phyloP scores from a whole-genome alignment of 2,113 vertebrate genomes.

The Strigops habroptila region DNA sequence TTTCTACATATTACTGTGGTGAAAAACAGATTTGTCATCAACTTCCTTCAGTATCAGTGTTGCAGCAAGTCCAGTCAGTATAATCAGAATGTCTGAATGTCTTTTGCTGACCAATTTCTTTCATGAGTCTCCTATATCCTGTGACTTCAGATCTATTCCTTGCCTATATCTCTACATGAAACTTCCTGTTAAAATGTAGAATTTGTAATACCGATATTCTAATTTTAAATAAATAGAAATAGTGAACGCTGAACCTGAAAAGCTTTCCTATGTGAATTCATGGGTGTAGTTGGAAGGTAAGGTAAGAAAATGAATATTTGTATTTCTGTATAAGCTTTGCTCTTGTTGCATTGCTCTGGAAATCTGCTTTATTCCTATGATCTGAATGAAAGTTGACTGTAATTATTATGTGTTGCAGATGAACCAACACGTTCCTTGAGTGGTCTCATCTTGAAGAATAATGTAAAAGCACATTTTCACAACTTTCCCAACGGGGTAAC shows the following conservation, averaged over 20 bases:
- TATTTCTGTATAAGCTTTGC: not conserved
- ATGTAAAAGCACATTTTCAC: constrained; percentile 97
- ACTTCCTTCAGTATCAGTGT: not conserved
- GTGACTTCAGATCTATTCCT: not conserved
- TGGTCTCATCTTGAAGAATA: constrained; percentile 96
- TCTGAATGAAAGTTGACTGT: not conserved
- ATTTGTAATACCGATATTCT: not conserved
- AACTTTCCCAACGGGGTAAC: constrained; percentile 94
- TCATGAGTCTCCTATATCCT: not conserved
- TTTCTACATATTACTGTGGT: not conserved
- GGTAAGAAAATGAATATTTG: not conserved
- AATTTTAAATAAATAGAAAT: not conserved
- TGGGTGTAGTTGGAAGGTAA: not conserved
- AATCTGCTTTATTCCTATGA: not conserved
- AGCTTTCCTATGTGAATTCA: not conserved
- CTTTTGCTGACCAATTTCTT: not conserved
- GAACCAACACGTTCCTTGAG: constrained; percentile 96
- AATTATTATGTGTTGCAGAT: constrained; percentile 76
- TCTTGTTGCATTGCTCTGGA: not conserved
- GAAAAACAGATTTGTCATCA: not conserved
- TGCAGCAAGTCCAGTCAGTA: not conserved
- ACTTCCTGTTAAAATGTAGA: not conserved
- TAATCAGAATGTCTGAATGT: not conserved
- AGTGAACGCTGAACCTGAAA: not conserved
- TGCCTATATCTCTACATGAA: not conserved